Percentiles rank a stretch among this genome's conserved stretches.
Evolutionary conservation across 2,113 vertebrate species (phyloP).

Genomic region (Notarius lentiginosus): DNA sequence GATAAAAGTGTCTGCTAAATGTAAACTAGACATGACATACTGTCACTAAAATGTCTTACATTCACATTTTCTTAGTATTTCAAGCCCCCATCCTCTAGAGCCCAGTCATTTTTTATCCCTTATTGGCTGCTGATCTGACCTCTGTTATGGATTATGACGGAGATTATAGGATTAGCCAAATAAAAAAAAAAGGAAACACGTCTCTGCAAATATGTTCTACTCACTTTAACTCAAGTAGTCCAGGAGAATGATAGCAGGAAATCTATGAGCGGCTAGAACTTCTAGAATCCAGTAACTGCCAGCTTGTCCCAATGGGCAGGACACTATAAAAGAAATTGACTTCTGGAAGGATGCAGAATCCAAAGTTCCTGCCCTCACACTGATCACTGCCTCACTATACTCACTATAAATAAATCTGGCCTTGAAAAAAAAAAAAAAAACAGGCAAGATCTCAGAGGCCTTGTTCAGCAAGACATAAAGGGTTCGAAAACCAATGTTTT

Average conservation of each 20-base stretch:
- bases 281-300: background rate
- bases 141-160: background rate
- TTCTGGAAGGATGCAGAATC: conserved; percentile 6
- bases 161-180: background rate
- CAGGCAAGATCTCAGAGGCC: background rate
- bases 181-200: background rate
- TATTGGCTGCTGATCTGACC: background rate
- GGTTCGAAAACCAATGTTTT: background rate
- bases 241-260: background rate
- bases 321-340: conserved; percentile 19
- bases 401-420: conserved; percentile 3
- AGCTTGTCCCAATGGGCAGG: conserved; percentile 8
- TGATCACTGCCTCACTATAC: background rate
- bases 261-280: background rate
- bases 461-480: background rate
- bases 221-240: background rate
- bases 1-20: no score
- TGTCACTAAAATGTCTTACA: background rate
- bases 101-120: background rate
- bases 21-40: no score
- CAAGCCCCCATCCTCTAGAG: background rate
- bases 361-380: background rate
- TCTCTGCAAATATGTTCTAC: background rate
- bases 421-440: background rate
- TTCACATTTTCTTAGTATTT: background rate